Conservation (phyloP, 2,888 invertebrate genomes). For the Tinea semifulvella region DNA sequence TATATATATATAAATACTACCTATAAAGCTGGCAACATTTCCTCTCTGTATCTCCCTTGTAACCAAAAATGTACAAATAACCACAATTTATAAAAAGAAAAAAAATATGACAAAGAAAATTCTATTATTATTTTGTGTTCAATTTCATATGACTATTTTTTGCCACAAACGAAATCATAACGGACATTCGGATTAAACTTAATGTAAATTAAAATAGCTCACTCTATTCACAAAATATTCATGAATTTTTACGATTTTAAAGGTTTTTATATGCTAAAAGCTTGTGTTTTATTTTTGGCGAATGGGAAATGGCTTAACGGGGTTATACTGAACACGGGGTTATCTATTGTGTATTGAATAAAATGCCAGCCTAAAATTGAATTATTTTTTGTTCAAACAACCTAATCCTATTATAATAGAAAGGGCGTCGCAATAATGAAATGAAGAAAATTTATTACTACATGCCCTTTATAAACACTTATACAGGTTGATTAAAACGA, state of each 20-base stretch:
- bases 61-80: no score
- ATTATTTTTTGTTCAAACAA: slow-evolving; percentile 10
- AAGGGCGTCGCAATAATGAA: not conserved
- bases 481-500: no score
- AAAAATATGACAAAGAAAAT: no score
- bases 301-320: slow-evolving; percentile 2
- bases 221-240: not conserved
- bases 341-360: slow-evolving; percentile 11
- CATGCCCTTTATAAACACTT: not conserved
- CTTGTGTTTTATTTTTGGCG: slow-evolving; percentile 1
- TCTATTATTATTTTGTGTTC: no score
- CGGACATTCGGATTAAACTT: no score
- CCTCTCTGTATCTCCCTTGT: no score
- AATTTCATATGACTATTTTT: no score
- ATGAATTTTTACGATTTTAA: not conserved
- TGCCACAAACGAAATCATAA: no score
- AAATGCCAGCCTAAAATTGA: slow-evolving; percentile 7
- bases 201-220: no score
- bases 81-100: no score
- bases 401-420: slow-evolving; percentile 10
- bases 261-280: slow-evolving; percentile 2
- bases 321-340: slow-evolving; percentile 1
- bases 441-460: slow-evolving; percentile 1
- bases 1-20: no score
- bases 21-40: no score